Evolutionary conservation across 2,888 invertebrate genomes (phyloP), one percentile per base, ranked within the genome.

Genomic region (Xylocampa areola): DNA sequence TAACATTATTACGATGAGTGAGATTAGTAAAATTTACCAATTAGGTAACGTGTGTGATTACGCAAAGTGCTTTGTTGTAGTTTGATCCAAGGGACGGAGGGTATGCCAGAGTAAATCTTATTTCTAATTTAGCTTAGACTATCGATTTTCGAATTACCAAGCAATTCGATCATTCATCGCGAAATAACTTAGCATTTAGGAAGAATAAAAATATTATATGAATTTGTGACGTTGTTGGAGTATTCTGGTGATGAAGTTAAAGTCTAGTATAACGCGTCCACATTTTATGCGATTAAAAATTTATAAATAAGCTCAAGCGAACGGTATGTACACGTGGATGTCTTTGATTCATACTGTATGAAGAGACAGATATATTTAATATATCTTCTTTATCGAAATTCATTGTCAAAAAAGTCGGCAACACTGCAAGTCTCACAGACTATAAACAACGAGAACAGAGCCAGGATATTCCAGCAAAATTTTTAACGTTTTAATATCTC

Each of bases 161-260:
- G 90, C 89, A 91, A 92, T 92, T 91, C 90, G 91, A 90, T 79
- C 93, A 93, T 94, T 94, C 94, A 93, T 93, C 93, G 93, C 94
- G 94, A 93, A 94, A 94, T 94, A 94, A 78, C 79, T 87, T 90
- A 90, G 91, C 76, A 69, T 70, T 85, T 89, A 90, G 87, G 86
- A 69, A 87, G 76, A 87, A 86, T 89, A 89, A 88, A 91, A 80
- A 89, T 89, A 89, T 81, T 89, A 88, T 91, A 86, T 88, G 85
- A 86, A 86, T 90, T 87, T 86, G 84, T 82, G 79, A 82, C 61
- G 68, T 73, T 81, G 87, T 64, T 82, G 87, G 78, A 84, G 78
- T 86, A 81, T 84, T 75, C 82, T 81, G 87, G 69, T 68, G 69
- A 64, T 80, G 82, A 48, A 62, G 76, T 69, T 78, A 82, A 83